Evolutionary conservation across 1,140 invertebrate species (phyloP), one percentile per base, ranked within the genome.

Genomic region (Carposina sasakii): DNA sequence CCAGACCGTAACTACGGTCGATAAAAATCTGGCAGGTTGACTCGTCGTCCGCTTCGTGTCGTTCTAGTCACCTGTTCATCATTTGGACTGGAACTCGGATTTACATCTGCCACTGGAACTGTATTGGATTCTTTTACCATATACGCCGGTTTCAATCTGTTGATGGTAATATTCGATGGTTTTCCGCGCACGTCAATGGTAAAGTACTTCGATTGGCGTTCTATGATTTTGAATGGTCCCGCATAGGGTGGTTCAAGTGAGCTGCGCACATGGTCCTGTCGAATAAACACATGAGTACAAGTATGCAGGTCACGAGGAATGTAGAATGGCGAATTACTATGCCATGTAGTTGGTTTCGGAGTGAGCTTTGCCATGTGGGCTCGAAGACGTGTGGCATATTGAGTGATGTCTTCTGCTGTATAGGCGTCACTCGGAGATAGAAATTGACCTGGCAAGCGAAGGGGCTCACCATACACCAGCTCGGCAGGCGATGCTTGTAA

Each of bases 61-160:
- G 6, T 31, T 22, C 31, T 54, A 6, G 9, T 36, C n/a, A 8
- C 22, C 1, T 31, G 12, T 21, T 40, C 12, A 1, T 15, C 17
- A 4, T 37, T n/a, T 4, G 34, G 3, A 6, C 4, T 19, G 2
- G 15, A 8, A 19, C 6, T 19, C 3, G 19, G 34, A 6, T 17
- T 16, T 19, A 19, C 15, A 9, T 3, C 3, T 37, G 34, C 24
- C 24, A 6, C 24, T 28, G 6, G n/a, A 6, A 6, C 24, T 28
- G 24, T 5, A 6, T 28, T 28, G 24, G 34, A 20, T 19, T 47
- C 37, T 31, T 23, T 26, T 2, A 33, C 28, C 5, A 55, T 36
- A 36, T 64, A 63, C 0, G 76, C 78, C 23, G 78, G 73, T 54
- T 82, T 81, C 2, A 82, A 41, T n/a, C 79, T 56, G 51, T 83